A percentile compares a stretch with the other conserved stretches of the same genome.
phyloP scores from a whole-genome alignment of 2,888 invertebrate genomes.

The Caenorhabditis drosophilae region DNA sequence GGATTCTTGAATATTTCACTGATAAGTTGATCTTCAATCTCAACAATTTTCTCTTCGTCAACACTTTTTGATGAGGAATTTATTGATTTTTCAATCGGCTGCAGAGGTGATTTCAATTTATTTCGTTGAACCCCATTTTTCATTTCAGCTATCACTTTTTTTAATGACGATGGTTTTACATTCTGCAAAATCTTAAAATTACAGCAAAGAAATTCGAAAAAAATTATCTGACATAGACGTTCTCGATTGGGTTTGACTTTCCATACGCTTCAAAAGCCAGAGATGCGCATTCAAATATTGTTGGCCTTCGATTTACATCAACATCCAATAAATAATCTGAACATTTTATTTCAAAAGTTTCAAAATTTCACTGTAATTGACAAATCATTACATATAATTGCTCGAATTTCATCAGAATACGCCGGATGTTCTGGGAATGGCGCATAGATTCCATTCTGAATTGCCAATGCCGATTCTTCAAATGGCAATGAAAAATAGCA shows the following conservation, averaged over 20 bases:
- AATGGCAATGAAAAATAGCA: constrained; percentile 88
- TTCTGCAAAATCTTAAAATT: constrained; percentile 1
- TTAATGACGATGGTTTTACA: neutral
- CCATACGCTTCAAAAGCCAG: constrained; percentile 71
- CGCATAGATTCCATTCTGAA: constrained; percentile 85
- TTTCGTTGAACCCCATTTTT: constrained; percentile 15
- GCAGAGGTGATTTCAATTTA: neutral
- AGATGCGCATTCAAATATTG: constrained; percentile 76
- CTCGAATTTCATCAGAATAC: constrained; percentile 78
- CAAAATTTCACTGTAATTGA: no score
- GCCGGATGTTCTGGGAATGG: constrained; percentile 79
- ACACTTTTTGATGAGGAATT: no score
- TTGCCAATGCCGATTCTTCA: constrained; percentile 89
- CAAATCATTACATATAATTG: constrained; percentile 80
- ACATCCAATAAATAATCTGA: constrained; percentile 83
- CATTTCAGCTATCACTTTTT: neutral
- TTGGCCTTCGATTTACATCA: constrained; percentile 82
- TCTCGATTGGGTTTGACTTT: constrained; percentile 71
- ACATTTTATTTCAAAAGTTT: no score
- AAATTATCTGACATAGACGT: constrained; percentile 72
- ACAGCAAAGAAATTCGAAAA: no score
- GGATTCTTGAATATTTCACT: no score
- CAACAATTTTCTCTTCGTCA: neutral
- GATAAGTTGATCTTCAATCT: no score
- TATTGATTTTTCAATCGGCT: no score